Conservation (phyloP, 1,140 invertebrate species). For the Euborellia annulipes region DNA sequence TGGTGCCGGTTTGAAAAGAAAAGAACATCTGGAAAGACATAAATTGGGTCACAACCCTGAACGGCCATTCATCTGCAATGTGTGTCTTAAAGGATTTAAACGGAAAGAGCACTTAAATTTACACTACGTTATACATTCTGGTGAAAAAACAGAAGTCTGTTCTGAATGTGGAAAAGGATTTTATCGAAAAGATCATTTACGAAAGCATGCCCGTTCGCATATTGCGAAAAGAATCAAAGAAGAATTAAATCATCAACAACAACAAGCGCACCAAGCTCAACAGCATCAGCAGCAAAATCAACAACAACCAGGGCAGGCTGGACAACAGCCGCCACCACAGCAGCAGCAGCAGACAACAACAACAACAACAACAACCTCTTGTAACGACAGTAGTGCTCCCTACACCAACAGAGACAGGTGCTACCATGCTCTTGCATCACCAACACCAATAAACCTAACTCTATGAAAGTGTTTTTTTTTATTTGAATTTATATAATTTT, state of each 20-base stretch:
- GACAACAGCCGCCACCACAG: conserved; percentile 17
- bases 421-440: conserved; percentile 19
- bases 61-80: conserved; percentile 55
- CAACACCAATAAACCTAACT: conserved; percentile 9
- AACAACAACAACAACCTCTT: conserved; percentile 25
- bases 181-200: conserved; percentile 66
- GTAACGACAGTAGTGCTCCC: conserved; percentile 37
- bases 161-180: conserved; percentile 58
- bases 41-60: conserved; percentile 64
- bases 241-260: conserved; percentile 27
- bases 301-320: conserved; percentile 3
- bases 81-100: conserved; percentile 62
- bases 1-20: conserved; percentile 53
- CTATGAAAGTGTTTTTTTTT: too few relatives aligned
- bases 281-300: conserved; percentile 14
- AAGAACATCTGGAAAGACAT: conserved; percentile 62
- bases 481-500: too few relatives aligned
- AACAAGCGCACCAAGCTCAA: conserved; percentile 8
- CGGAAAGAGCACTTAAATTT: conserved; percentile 63
- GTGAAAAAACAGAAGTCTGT: conserved; percentile 62
- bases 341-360: conserved; percentile 13
- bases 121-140: conserved; percentile 64
- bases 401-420: conserved; percentile 32
- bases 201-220: conserved; percentile 60
- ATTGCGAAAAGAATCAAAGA: conserved; percentile 50